Base-by-base conservation (phyloP, 2,888 invertebrate genomes). In the Chaetogeoica ovagalla region DNA sequence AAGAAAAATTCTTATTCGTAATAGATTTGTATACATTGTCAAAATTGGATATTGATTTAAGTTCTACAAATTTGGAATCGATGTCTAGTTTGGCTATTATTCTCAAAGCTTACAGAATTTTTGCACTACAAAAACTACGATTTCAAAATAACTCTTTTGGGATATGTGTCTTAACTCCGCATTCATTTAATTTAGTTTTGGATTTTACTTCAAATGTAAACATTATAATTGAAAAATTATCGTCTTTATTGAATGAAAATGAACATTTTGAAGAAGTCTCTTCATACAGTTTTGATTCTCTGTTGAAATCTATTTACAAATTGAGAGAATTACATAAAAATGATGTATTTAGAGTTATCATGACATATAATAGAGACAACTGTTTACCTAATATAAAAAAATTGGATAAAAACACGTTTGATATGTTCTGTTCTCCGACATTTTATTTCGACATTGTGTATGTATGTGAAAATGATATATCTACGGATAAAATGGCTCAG, bases 361-460 rank as follows among this genome's bases (percentile, higher is more conserved):
- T 79, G 79, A 63, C 71, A 0, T 79, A 79, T 9, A 79, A 79
- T 9, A 79, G 79, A 71, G 79, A 79, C 43, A 63, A 79, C n/a
- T 79, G 79, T 65, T 65, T 79, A 57, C 79, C 79, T 0, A 79
- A 71, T 13, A 71, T 79, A 30, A 63, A 79, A 7, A 9, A 55
- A 55, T 39, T 79, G 17, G 79, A 79, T n/a, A 55, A 43, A 71
- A 65, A 63, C 8, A 79, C 63, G 6, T 79, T 62, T 23, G 65
- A 19, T 65, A 43, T 63, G 39, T 79, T 79, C 21, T 70, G 79
- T 65, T 79, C 71, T 15, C 63, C 57, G 9, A 71, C 23, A 39
- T 79, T 79, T 63, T 79, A 62, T 39, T 79, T 79, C 43, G 79
- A 79, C 57, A 79, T 37, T 0, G 43, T 79, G 19, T 79, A 79